Evolutionary conservation across 2,888 invertebrate species (phyloP), one percentile per base, ranked within the genome.

Genomic region (Euclidia mi): DNA sequence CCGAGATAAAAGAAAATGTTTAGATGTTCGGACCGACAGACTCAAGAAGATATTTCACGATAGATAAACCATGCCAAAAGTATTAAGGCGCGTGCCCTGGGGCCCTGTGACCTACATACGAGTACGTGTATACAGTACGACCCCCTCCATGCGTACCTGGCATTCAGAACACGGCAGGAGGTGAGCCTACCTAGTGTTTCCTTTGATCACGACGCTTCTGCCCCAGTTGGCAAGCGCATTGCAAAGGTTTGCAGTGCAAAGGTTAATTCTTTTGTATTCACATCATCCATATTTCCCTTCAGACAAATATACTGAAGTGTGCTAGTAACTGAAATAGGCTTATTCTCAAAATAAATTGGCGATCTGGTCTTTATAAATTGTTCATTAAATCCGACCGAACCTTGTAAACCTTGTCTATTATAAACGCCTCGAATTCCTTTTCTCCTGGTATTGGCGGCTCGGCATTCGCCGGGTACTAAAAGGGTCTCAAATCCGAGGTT

Each of bases 141-240:
- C 66, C 67, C 64, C 73, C 70, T 58, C 80, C 65, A 60, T 64
- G 61, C 75, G 73, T 79, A 82, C 81, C 66, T 82, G 80, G 85
- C 72, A 82, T 84, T 81, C 83, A 85, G 78, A 73, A 70, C 76
- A 71, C 76, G 79, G 64, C 81, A 84, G 84, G 85, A 84, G 87
- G 80, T 79, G 74, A 71, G 70, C 72, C 67, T 74, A 70, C 75
- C 74, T 72, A 70, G 73, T 72, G 74, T 79, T 83, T 80, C 84
- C 85, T 87, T 87, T 86, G 87, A 87, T 86, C 82, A 84, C 78
- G 76, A 68, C 75, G 67, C 69, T 80, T 82, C 81, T 84, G 87
- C 85, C 79, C 87, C 81, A 87, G 86, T 87, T 87, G 82, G 80
- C 82, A 74, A 69, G 73, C 72, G 75, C 73, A 76, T 70, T 69